Evolutionary conservation across 2,888 invertebrate genomes (phyloP), one percentile per base, ranked within the genome.

Genomic region (Lepeophtheirus nordmannii): DNA sequence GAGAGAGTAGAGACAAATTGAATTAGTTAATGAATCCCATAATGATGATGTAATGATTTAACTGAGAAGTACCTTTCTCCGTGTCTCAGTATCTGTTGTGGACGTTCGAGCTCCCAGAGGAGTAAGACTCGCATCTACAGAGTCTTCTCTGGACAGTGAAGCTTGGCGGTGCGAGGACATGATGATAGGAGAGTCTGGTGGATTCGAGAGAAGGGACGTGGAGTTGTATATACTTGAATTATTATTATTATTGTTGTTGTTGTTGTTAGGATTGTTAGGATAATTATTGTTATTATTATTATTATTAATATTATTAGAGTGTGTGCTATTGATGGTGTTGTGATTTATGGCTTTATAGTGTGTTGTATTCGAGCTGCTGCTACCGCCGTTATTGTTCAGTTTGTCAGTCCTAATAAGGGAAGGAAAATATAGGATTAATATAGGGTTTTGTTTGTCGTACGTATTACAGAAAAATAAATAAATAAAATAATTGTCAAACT

Each of bases 31-130:
- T 30, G 30, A 30, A 30, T 30, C 7, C 2, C 7, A 5, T 30
- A 30, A 17, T 46, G 17, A 46, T 46, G 17, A 14, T 17, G 30
- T 14, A 60, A 17, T 60, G 17, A 60, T 56, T 65, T 10, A 62
- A 62, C 23, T n/a, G 22, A 22, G 1, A 17, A 17, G 40, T 39
- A 67, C 65, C 58, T 67, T 67, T 39, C 67, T 67, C 38, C 67
- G 41, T 58, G 53, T 38, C 17, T 61, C 62, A 9, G 57, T 56
- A 23, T 63, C 63, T 23, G 63, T 63, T 40, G 40, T 46, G 22
- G 53, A 22, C 9, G 46, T 30, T 53, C 53, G 41, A 3, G 63
- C 17, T 40, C 53, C 23, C 20, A 66, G 58, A 10, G 66, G 66
- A 23, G 30, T 38, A 14, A 66, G 60, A 12, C 58, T 66, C 14